Base-by-base conservation (phyloP, 2,888 invertebrate genomes). In the Hemaris fuciformis region DNA sequence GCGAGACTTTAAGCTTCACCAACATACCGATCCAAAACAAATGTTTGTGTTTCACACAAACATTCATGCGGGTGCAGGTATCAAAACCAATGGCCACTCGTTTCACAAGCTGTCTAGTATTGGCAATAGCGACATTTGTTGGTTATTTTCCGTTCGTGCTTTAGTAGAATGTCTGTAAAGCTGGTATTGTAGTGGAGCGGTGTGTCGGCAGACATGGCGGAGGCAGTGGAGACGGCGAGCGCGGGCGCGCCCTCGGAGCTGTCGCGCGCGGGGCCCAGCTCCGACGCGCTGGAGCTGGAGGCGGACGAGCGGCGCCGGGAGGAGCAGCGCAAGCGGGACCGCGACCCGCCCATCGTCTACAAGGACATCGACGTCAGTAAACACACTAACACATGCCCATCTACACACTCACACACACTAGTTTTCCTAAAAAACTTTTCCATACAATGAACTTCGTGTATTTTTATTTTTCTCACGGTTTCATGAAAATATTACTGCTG, bases 281-380 rank as follows among this genome's bases (percentile, higher is more conserved):
- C 87, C 73, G 73, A 66, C 76, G 74, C 74, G 68, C 80, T 68
- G 73, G 85, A 68, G 68, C 69, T 74, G 61, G 93, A 93, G 48
- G 94, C 94, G 45, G 95, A 95, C 70, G 95, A 95, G 81, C 92
- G 93, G 62, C 92, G 93, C 56, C 94, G 94, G 68, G 94, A 94
- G 65, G 97, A 97, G 82, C 95, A 94, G 80, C 94, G 94, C 75
- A 95, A 95, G 85, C 94, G 95, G 74, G 93, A 93, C 64, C 93
- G 95, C 60, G 96, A 97, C 81, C 97, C 97, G 58, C 97, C 97
- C 45, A 95, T 97, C 75, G 95, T 97, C 42, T 97, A 94, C 87
- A 94, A 93, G 72, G 96, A 96, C 79, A 89, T 96, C 69, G 95
- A 97, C 80, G 96, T 96, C 81, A 94, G 94, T 93, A 62, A n/a